Evolutionary conservation across 2,888 invertebrate species (phyloP).

Genomic region (Harmothoe impar): DNA sequence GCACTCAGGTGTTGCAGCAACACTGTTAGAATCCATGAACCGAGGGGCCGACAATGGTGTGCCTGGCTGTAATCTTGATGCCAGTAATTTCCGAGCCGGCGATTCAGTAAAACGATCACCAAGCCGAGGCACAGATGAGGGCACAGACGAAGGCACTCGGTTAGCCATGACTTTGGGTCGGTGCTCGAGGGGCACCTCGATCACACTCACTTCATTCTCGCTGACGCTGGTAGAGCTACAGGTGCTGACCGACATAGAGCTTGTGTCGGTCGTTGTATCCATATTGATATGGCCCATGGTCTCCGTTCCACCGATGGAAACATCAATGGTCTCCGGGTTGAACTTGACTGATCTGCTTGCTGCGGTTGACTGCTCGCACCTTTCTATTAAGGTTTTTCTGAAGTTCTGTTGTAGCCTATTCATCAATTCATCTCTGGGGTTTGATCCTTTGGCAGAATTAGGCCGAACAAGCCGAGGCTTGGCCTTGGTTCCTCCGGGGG

Average conservation of each 20-base stretch:
- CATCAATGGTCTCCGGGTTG: constrained; percentile 48
- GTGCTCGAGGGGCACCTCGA: neutral
- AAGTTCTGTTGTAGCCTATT: constrained; percentile 56
- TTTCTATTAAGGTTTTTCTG: constrained; percentile 28
- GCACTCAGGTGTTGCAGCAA: constrained; percentile 80
- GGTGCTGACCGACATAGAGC: constrained; percentile 43
- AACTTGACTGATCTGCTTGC: constrained; percentile 50
- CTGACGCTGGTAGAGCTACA: constrained; percentile 16
- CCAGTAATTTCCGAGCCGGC: neutral
- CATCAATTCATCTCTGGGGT: constrained; percentile 56
- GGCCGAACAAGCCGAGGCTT: constrained; percentile 26
- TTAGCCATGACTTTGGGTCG: constrained; percentile 27
- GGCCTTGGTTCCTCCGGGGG: neutral
- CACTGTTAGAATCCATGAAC: constrained; percentile 73
- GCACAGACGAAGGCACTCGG: constrained; percentile 27
- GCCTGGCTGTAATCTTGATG: neutral
- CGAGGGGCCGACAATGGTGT: constrained; percentile 64
- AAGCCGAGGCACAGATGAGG: constrained; percentile 23
- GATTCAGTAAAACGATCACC: neutral
- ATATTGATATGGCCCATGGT: constrained; percentile 43
- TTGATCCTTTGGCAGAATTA: constrained; percentile 21
- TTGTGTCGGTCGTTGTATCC: constrained; percentile 21
- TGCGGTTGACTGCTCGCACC: neutral
- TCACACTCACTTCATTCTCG: constrained; percentile 46
- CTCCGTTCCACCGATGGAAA: constrained; percentile 59